These are phyloP conservation scores for Lycopodina hypogea DNA, from an alignment of 37 sponge, comb jelly and placozoan genomes.

Conservation along the genomic window DNA sequence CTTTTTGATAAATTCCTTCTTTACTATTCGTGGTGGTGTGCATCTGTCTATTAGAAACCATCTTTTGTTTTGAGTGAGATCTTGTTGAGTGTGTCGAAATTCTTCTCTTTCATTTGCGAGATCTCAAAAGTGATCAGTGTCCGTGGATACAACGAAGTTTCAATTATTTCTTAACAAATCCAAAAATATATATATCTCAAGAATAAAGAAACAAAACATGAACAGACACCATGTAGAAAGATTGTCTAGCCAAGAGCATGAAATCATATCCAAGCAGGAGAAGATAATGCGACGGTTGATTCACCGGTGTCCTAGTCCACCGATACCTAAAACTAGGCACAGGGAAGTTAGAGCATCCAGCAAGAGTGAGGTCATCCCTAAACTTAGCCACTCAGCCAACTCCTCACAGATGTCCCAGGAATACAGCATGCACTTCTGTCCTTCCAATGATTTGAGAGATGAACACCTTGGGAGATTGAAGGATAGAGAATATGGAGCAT, in stretches of 20 bases:
- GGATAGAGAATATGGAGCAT: no score
- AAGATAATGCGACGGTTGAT: constrained; percentile 46
- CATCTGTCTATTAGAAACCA: no score
- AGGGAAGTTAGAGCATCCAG: constrained; percentile 19
- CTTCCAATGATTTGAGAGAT: not conserved
- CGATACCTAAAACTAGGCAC: not conserved
- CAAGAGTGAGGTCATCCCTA: not conserved
- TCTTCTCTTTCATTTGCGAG: no score
- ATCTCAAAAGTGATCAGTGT: no score
- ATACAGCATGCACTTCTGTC: not conserved
- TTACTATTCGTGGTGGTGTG: no score
- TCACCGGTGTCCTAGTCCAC: constrained; percentile 18
- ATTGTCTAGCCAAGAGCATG: not conserved
- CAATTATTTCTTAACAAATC: not conserved
- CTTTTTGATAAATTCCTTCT: no score
- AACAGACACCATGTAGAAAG: not conserved
- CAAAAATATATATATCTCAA: no score
- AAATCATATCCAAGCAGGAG: constrained; percentile 12
- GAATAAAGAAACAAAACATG: not conserved
- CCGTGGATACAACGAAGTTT: no score
- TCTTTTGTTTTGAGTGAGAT: no score
- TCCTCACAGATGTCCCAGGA: not conserved
- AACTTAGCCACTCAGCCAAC: not conserved
- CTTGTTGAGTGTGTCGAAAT: no score
- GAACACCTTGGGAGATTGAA: not conserved